Conservation (phyloP, 1,140 invertebrate genomes). For the Saxidomus purpurata region DNA sequence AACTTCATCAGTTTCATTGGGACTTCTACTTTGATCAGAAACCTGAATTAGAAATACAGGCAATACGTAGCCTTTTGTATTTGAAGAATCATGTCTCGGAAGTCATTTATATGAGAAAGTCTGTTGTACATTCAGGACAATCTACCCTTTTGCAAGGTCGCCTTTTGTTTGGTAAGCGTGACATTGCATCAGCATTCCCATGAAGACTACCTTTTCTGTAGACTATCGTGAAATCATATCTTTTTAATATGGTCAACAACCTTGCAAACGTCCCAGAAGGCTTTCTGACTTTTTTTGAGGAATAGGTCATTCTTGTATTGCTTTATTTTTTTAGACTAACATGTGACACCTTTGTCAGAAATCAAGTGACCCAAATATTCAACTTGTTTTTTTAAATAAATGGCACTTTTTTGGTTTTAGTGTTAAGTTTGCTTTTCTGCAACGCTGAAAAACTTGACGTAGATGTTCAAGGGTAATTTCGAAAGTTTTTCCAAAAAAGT, state of each 20-base stretch:
- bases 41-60: not conserved
- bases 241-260: not conserved
- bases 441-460: not conserved
- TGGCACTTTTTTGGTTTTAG: conserved; percentile 49
- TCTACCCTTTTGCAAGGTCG: not conserved
- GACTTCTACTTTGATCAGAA: not conserved
- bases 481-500: conserved; percentile 37
- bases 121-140: not conserved
- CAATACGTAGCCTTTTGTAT: no score
- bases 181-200: conserved; percentile 45
- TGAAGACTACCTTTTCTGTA: conserved; percentile 12
- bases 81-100: not conserved
- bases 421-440: conserved; percentile 10
- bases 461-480: conserved; percentile 27
- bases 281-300: conserved; percentile 24
- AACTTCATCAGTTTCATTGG: not conserved
- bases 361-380: conserved; percentile 41
- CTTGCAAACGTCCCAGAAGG: conserved; percentile 24
- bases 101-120: not conserved
- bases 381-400: conserved; percentile 43
- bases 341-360: conserved; percentile 34
- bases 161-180: not conserved
- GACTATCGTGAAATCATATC: not conserved
- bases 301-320: conserved; percentile 29
- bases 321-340: not conserved